Evolutionary conservation across 2,797 vertebrate species (phyloP).

Genomic region (Mus spretus): DNA sequence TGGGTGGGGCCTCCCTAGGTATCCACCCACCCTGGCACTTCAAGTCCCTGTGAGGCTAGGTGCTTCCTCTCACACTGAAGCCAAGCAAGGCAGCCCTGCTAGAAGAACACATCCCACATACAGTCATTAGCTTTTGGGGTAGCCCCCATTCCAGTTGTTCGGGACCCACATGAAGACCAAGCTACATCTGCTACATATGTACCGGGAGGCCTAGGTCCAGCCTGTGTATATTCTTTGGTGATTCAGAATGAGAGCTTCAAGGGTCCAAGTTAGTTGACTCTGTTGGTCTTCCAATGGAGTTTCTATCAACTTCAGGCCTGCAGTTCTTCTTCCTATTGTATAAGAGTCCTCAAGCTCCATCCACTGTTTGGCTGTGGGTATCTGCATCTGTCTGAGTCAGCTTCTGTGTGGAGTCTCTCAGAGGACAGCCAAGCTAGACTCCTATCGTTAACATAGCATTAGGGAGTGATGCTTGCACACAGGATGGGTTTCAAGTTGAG

Average conservation of each 20-base stretch:
- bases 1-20: too few species aligned
- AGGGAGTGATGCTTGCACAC: background rate
- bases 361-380: background rate
- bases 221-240: background rate
- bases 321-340: background rate
- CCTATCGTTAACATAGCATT: background rate
- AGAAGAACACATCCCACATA: background rate
- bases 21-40: too few species aligned
- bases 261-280: background rate
- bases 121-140: background rate
- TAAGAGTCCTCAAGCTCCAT: background rate
- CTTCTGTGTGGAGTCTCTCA: background rate
- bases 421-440: background rate
- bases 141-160: background rate
- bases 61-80: background rate
- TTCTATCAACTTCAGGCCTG: background rate
- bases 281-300: background rate
- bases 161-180: background rate
- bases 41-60: too few species aligned
- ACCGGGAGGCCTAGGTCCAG: background rate
- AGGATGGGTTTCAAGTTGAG: background rate
- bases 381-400: background rate
- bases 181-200: background rate
- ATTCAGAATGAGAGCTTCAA: background rate
- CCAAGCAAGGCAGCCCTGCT: background rate